These are phyloP conservation scores for Apocrypta bakeri DNA, from an alignment of 1,140 invertebrate genomes.

Conservation along the genomic window DNA sequence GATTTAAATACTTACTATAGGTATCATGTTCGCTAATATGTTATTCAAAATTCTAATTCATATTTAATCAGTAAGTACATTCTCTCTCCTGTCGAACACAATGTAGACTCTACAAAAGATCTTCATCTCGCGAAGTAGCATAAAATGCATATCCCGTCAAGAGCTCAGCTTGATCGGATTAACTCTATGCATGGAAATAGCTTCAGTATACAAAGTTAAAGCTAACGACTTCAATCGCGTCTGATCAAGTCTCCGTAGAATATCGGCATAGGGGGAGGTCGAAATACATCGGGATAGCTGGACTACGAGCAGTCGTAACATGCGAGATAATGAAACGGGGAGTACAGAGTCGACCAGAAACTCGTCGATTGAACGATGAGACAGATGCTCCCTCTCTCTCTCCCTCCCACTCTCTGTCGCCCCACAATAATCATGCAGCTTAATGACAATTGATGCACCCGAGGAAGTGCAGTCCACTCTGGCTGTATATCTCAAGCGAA, in stretches of 20 bases:
- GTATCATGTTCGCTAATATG: too few relatives aligned
- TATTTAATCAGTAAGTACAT: too few relatives aligned
- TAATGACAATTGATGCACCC: constrained; percentile 73
- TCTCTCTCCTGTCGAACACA: too few relatives aligned
- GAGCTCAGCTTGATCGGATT: constrained; percentile 8
- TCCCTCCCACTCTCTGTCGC: neutral
- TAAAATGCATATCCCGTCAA: constrained; percentile 23
- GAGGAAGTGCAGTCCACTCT: constrained; percentile 36
- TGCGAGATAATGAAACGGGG: constrained; percentile 45
- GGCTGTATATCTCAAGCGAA: constrained; percentile 19
- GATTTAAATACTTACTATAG: too few relatives aligned
- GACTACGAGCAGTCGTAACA: neutral
- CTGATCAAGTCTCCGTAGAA: neutral
- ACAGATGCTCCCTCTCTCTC: constrained; percentile 33
- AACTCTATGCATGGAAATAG: constrained; percentile 16
- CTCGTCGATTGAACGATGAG: constrained; percentile 3
- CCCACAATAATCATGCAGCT: constrained; percentile 69
- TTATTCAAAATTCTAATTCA: too few relatives aligned
- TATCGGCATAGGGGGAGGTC: neutral
- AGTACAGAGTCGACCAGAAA: constrained; percentile 15
- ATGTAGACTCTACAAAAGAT: too few relatives aligned
- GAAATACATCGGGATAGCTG: neutral
- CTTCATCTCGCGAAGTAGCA: neutral
- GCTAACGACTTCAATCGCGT: neutral
- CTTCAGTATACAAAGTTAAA: constrained; percentile 24